Evolutionary conservation across 1,140 invertebrate genomes (phyloP).

Genomic region (Pristionchus pacificus): DNA sequence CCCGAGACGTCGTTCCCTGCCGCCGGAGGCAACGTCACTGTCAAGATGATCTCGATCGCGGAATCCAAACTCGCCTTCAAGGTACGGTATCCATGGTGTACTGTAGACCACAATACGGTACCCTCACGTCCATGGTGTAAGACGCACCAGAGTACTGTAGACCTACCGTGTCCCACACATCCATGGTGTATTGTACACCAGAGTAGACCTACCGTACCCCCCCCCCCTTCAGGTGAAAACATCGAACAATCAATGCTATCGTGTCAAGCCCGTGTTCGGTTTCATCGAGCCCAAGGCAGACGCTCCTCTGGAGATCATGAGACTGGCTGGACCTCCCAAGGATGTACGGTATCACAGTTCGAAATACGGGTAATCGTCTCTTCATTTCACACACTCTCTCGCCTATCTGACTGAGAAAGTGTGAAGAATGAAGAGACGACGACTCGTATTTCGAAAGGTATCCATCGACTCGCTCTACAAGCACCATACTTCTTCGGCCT

Average conservation of each 20-base stretch:
- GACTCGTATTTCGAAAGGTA: no score
- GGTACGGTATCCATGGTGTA: not conserved
- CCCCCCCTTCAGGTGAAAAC: slow-evolving; percentile 16
- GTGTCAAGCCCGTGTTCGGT: not conserved
- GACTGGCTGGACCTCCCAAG: not conserved
- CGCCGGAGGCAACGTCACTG: not conserved
- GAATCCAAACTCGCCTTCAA: slow-evolving; percentile 14
- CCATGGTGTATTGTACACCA: not conserved
- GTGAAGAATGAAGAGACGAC: no score
- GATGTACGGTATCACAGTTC: no score
- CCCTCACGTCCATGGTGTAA: not conserved
- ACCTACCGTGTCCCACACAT: not conserved
- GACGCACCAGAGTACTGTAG: no score
- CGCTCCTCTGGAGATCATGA: not conserved
- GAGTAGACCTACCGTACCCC: no score
- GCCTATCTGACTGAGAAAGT: no score
- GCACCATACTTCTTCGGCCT: no score
- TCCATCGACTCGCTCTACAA: no score
- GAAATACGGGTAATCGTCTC: no score
- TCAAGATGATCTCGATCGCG: slow-evolving; percentile 7
- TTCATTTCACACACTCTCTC: no score
- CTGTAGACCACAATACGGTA: no score
- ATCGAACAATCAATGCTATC: not conserved
- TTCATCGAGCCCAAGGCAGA: not conserved
- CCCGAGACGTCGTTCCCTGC: slow-evolving; percentile 6